phyloP scores from a whole-genome alignment of 2,797 vertebrate species.

The Pipistrellus pipistrellus region DNA sequence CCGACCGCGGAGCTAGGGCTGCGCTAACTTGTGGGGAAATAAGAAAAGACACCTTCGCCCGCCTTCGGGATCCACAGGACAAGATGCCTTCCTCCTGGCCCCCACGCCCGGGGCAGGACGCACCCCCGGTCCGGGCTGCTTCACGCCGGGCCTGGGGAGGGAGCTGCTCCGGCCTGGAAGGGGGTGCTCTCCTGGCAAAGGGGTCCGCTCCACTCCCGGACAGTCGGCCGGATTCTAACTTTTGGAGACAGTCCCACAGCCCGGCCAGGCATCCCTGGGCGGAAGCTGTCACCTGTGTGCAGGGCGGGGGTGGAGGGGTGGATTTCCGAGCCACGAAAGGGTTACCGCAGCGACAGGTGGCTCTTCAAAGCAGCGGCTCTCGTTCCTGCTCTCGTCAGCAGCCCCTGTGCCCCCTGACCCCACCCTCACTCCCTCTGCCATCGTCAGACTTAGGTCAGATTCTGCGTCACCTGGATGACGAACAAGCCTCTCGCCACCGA shows the following conservation, averaged over 20 bases:
- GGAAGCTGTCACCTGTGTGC: too few species aligned
- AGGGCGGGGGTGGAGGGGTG: background rate
- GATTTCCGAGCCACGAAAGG: background rate
- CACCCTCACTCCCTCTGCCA: too few species aligned
- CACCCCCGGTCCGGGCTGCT: too few species aligned
- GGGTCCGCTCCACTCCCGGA: accelerated
- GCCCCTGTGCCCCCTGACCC: accelerated
- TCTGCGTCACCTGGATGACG: background rate
- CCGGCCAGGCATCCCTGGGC: accelerated
- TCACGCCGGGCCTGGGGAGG: background rate
- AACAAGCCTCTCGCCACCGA: background rate
- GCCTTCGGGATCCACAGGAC: background rate
- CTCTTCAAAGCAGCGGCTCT: background rate
- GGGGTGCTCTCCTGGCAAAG: accelerated
- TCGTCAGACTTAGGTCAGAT: background rate
- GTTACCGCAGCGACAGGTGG: background rate
- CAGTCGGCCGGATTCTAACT: background rate
- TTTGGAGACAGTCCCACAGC: background rate
- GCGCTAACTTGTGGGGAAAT: too few species aligned
- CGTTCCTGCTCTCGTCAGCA: accelerated
- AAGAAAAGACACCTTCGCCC: too few species aligned
- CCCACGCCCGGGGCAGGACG: accelerated
- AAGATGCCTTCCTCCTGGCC: background rate
- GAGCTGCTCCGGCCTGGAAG: background rate
- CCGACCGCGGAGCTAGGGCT: too few species aligned